phyloP scores from a whole-genome alignment of 1,140 invertebrate species.

The Octopus sinensis region DNA sequence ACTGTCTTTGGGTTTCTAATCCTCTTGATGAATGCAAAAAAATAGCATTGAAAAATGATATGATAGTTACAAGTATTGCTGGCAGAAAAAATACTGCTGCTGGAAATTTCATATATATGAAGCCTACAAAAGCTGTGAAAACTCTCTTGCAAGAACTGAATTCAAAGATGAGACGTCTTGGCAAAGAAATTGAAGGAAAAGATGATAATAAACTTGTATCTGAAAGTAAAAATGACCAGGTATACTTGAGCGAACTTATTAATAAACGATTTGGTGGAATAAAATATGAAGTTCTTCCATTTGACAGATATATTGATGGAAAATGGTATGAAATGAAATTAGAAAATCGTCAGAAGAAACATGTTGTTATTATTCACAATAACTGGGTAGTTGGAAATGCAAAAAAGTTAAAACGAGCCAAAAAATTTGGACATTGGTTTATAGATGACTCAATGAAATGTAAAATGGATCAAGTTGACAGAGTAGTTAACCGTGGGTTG shows the following conservation, averaged over 20 bases:
- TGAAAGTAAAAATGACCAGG: conserved; percentile 38
- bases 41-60: conserved; percentile 22
- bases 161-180: conserved; percentile 24
- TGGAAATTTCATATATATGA: conserved; percentile 38
- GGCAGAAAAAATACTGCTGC: conserved; percentile 24
- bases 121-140: conserved; percentile 30
- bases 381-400: conserved; percentile 33
- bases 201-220: conserved; percentile 19
- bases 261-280: conserved; percentile 16
- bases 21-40: conserved; percentile 29
- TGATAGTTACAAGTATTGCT: conserved; percentile 34
- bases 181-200: conserved; percentile 23
- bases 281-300: conserved; percentile 28
- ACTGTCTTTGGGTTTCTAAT: conserved; percentile 40
- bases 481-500: no score
- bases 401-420: conserved; percentile 29
- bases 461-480: no score
- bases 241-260: not conserved
- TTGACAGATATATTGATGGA: conserved; percentile 36
- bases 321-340: conserved; percentile 35
- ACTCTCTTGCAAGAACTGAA: conserved; percentile 32
- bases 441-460: conserved; percentile 22
- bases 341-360: conserved; percentile 12
- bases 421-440: conserved; percentile 36
- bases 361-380: conserved; percentile 34